Evolutionary conservation across 2,113 vertebrate genomes (phyloP).

Genomic region (Gnathonemus echidnorhynchus): DNA sequence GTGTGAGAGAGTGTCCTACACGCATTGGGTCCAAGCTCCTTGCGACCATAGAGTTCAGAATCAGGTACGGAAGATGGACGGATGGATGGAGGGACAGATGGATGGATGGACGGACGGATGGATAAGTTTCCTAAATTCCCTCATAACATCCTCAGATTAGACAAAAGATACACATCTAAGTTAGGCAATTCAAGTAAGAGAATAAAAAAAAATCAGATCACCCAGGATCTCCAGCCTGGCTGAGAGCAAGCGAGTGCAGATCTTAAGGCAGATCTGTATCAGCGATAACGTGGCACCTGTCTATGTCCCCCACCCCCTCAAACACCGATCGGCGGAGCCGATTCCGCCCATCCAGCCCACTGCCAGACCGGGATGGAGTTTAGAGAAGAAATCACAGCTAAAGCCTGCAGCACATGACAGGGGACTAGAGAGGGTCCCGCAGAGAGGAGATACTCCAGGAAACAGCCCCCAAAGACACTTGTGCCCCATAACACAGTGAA

Average conservation of each 20-base stretch:
- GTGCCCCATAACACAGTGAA: neutral
- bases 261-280: neutral
- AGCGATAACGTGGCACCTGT: neutral
- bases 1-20: neutral
- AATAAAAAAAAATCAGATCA: neutral
- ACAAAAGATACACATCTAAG: neutral
- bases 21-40: neutral
- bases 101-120: neutral
- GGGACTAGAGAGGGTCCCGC: neutral
- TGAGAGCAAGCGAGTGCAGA: neutral
- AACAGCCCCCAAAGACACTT: neutral
- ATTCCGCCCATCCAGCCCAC: neutral
- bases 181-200: neutral
- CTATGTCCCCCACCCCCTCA: neutral
- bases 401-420: neutral
- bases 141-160: neutral
- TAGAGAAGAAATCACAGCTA: neutral
- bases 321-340: neutral
- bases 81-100: too few species aligned
- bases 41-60: neutral
- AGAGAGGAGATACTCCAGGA: neutral
- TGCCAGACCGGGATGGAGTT: neutral
- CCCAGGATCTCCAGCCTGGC: neutral
- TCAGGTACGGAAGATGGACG: neutral
- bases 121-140: neutral